These are phyloP conservation scores for Polypterus senegalus DNA, from an alignment of 2,113 vertebrate genomes.

Conservation along the genomic window DNA sequence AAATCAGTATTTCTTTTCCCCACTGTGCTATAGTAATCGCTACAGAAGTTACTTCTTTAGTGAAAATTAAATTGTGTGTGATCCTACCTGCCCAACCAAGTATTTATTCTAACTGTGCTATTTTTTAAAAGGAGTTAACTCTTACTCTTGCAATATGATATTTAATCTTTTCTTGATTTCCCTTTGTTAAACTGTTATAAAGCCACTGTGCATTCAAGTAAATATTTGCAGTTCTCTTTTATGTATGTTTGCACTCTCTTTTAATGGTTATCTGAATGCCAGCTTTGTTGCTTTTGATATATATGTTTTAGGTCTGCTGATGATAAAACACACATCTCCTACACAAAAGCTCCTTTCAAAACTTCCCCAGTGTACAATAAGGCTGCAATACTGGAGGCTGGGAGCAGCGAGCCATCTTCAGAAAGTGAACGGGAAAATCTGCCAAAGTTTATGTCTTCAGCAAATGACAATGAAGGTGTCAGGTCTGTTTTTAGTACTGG, in stretches of 20 bases:
- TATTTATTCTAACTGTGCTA: no score
- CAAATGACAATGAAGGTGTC: slow-evolving; percentile 21
- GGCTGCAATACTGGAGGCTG: slow-evolving; percentile 12
- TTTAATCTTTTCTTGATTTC: no score
- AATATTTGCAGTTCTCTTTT: no score
- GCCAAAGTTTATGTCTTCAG: slow-evolving; percentile 6
- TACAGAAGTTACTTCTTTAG: no score
- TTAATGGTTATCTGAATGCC: slow-evolving; percentile 1
- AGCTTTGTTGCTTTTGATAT: slow-evolving; percentile 7
- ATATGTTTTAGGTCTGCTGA: slow-evolving; percentile 32
- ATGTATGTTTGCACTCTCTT: neutral
- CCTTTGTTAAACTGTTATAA: no score
- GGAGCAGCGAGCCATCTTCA: neutral
- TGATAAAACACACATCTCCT: slow-evolving; percentile 16
- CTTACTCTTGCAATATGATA: no score
- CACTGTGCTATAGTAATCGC: no score
- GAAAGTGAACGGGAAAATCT: slow-evolving; percentile 28
- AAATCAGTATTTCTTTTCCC: no score
- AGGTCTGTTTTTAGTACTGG: slow-evolving; percentile 9
- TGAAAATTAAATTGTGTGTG: no score
- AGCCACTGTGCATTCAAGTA: no score
- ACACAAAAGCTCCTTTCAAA: slow-evolving; percentile 26
- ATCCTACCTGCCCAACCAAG: no score
- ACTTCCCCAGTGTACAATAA: slow-evolving; percentile 27
- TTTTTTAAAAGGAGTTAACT: no score